These are phyloP conservation scores for Epiblema foenella DNA, from an alignment of 2,888 invertebrate genomes.

Conservation along the genomic window DNA sequence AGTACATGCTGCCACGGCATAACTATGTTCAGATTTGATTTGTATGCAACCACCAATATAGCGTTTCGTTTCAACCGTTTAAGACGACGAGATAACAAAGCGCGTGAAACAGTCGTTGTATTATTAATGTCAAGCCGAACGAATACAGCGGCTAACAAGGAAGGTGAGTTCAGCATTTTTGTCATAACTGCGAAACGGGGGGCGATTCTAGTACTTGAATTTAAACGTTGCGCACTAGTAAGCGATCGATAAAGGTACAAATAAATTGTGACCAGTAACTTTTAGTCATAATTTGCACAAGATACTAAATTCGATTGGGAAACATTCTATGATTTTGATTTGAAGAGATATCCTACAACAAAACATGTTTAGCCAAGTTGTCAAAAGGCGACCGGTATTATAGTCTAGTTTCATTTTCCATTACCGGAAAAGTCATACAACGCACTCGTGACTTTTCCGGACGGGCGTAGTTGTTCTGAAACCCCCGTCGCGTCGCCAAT, in stretches of 20 bases:
- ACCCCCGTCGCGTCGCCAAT: too few relatives aligned
- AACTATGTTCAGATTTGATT: background rate
- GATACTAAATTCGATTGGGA: too few relatives aligned
- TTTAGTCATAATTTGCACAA: too few relatives aligned
- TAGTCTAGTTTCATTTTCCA: too few relatives aligned
- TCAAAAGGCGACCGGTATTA: too few relatives aligned
- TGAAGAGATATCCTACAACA: too few relatives aligned
- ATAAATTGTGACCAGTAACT: background rate
- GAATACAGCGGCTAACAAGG: slow-evolving; percentile 35
- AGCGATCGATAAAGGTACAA: background rate
- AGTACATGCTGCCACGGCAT: background rate
- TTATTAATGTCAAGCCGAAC: slow-evolving; percentile 37
- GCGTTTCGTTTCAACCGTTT: background rate
- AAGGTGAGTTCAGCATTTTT: slow-evolving; percentile 40
- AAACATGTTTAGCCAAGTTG: too few relatives aligned
- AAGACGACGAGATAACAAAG: background rate
- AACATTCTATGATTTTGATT: too few relatives aligned
- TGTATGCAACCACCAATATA: background rate
- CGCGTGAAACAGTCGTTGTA: slow-evolving; percentile 13
- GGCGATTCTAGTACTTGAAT: slow-evolving; percentile 24
- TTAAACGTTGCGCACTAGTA: background rate
- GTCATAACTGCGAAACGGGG: slow-evolving; percentile 36
- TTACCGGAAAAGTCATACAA: too few relatives aligned
- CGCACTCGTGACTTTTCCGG: too few relatives aligned
- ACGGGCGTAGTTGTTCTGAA: too few relatives aligned